Base-by-base conservation (phyloP, 2,113 vertebrate genomes). In the Neodon shergylaensis region DNA sequence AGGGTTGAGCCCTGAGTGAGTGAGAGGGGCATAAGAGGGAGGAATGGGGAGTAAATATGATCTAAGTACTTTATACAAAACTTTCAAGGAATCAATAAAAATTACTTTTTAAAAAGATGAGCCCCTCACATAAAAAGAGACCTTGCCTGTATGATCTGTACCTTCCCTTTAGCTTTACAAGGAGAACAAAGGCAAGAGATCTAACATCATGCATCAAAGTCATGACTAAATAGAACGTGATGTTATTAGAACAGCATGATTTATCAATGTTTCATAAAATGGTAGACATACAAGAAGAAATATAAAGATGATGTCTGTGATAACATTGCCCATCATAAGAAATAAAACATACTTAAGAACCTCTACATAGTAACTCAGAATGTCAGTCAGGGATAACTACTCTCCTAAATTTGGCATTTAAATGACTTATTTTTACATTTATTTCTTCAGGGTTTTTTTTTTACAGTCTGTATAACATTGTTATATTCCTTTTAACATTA, bases 401-500 rank as follows among this genome's bases (percentile, higher is more conserved):
- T 81, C n/a, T 92, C 73, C 91, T 82, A 94, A 94, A 89, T 79
- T 26, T 78, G 49, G 28, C n/a, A 70, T 73, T 52, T 66, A 65
- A 84, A 74, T 88, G 17, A 70, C 0, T 54, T 61, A 88, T 61
- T 68, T 54, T 61, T 72, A 87, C 90, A 90, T 17, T 3, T 82
- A 72, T 66, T 86, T 95, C 90, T 85, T 66, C 72, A 21, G 78
- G 24, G 36, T 70, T 63, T 81, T 92, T 16, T 90, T 54, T 96
- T 87, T 44, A 95, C 0, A 81, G 36, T 54, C 88, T 94, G 22
- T 79, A 31, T 63, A 91, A 84, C 44, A 86, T 16, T 77, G 4
- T 87, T 90, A 90, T 8, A 52, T 54, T 91, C 39, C 10, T 96
- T 84, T 44, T 92, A 88, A 95, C 63, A 84, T 88, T 70, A 70